phyloP scores from a whole-genome alignment of 2,797 vertebrate species.

The Myioborus miniatus region DNA sequence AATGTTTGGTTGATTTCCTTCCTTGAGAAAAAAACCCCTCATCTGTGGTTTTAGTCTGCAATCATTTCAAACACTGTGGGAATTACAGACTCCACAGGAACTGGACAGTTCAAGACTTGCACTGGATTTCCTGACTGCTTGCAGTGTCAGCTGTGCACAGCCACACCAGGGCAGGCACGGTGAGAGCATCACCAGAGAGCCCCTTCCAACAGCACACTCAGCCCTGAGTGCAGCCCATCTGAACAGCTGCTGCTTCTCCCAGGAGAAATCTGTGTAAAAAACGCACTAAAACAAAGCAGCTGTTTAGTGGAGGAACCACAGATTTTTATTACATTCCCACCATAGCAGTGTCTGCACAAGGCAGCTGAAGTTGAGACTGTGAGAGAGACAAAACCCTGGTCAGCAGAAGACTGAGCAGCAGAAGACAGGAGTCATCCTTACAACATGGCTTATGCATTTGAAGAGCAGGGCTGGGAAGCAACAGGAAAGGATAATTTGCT shows the following conservation, averaged over 20 bases:
- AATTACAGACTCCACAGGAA: not conserved
- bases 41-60: not conserved
- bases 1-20: not conserved
- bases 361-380: not conserved
- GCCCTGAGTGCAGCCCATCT: not conserved
- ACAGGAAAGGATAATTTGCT: not conserved
- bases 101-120: not conserved
- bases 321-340: not conserved
- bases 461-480: not conserved
- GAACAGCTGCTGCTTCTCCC: not conserved
- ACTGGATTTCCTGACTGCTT: not conserved
- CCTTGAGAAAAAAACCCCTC: not conserved
- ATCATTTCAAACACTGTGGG: fast-evolving
- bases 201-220: not conserved
- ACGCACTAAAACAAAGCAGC: not conserved
- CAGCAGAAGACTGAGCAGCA: not conserved
- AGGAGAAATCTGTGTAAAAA: not conserved
- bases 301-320: not conserved
- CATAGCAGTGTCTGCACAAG: not conserved
- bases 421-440: not conserved
- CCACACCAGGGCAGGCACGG: fast-evolving
- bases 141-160: not conserved
- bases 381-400: not conserved
- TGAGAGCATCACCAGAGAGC: not conserved
- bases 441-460: not conserved